phyloP scores from a whole-genome alignment of 1,140 invertebrate species.

The Sitophilus oryzae region DNA sequence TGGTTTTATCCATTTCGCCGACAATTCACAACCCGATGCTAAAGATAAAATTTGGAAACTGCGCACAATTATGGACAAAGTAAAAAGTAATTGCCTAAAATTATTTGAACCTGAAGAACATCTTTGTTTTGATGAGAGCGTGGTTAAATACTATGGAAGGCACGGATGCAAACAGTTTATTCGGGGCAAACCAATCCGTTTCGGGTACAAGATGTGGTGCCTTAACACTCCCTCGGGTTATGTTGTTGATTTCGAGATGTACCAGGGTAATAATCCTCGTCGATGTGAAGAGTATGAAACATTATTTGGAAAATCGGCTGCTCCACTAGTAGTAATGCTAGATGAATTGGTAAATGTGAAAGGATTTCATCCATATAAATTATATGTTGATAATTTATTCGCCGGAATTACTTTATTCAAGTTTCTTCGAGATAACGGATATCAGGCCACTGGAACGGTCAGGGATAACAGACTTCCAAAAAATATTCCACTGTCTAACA shows the following conservation, averaged over 20 bases:
- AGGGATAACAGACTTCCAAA: constrained; percentile 3
- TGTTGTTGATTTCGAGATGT: constrained; percentile 31
- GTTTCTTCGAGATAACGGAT: constrained; percentile 4
- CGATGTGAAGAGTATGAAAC: constrained; percentile 10
- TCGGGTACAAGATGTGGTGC: constrained; percentile 12
- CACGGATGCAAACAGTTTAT: constrained; percentile 15
- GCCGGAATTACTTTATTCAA: constrained; percentile 2
- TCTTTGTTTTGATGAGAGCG: neutral
- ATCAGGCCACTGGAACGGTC: constrained; percentile 3
- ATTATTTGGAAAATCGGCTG: constrained; percentile 20
- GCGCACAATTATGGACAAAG: neutral
- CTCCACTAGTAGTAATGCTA: neutral
- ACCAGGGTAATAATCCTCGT: constrained; percentile 2
- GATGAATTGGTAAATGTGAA: constrained; percentile 1
- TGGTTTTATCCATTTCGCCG: constrained; percentile 1
- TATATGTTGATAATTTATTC: constrained; percentile 8
- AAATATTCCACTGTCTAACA: constrained; percentile 1
- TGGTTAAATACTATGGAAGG: constrained; percentile 5
- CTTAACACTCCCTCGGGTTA: constrained; percentile 5
- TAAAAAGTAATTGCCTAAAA: neutral
- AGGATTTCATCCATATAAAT: constrained; percentile 5
- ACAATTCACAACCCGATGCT: neutral
- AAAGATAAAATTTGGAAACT: too few species aligned
- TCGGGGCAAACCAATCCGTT: neutral
- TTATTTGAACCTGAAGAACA: neutral